Percentiles rank a stretch among this genome's conserved stretches.
Conservation (phyloP, 2,888 invertebrate species). For the Buathra laborator region DNA sequence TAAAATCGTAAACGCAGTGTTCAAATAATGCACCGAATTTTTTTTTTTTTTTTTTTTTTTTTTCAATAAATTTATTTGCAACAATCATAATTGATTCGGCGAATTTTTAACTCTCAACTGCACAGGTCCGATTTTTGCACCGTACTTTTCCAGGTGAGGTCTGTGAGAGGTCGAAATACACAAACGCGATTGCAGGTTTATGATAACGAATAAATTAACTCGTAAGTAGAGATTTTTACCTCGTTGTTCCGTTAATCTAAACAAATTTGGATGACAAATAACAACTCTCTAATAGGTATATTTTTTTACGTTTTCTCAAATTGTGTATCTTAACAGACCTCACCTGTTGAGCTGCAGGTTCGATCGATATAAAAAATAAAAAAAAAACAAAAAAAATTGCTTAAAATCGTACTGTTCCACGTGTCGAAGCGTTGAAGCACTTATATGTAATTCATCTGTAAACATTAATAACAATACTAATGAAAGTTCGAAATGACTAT, state of each 20-base stretch:
- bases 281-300: not conserved
- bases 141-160: conserved; percentile 2
- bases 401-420: not conserved
- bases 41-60: not conserved
- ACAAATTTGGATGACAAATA: not conserved
- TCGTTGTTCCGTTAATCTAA: not conserved
- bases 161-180: conserved; percentile 4
- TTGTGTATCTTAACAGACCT: not conserved
- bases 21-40: not conserved
- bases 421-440: not conserved
- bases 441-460: not conserved
- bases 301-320: not conserved
- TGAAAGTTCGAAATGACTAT: conserved; percentile 74
- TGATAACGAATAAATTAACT: conserved; percentile 1
- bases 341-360: not conserved
- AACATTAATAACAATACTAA: not conserved
- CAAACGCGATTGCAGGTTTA: conserved; percentile 1
- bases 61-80: not conserved
- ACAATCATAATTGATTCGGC: not conserved
- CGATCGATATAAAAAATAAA: not conserved
- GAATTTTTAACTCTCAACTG: not conserved
- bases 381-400: not conserved
- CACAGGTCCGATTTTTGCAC: not conserved
- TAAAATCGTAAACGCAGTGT: not conserved
- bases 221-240: conserved; percentile 12